Base-by-base conservation (phyloP, 2,113 vertebrate genomes). In the Mellivora capensis region DNA sequence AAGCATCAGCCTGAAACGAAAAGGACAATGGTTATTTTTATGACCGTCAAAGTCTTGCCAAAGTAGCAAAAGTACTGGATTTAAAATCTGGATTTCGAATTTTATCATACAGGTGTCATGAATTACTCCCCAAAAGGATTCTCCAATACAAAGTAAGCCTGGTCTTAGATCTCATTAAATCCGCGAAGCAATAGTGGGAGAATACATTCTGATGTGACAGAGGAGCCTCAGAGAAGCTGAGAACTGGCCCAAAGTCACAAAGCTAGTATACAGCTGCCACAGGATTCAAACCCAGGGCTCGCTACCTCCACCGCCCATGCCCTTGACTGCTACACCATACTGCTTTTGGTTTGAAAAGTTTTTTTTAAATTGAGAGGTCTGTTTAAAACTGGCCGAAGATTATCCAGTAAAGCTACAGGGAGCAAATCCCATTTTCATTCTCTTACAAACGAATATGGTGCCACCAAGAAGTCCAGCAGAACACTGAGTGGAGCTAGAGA, bases 401-500 rank as follows among this genome's bases (percentile, higher is more conserved):
- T 34, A 29, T 87, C 31, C 42, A 79, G 27, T 7, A 31, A 81
- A 67, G 11, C 29, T 20, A 47, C 7, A 37, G 12, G 34, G 44
- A 91, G 17, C 83, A 64, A 8, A 29, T 83, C 83, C 85, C 21
- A 29, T 89, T 89, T 96, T 85, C 42, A 27, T 72, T 77, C n/a
- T 72, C n/a, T 82, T 85, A n/a, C 52, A 71, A 74, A 52, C 7
- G 2, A 52, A 31, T 54, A 31, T 25, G 31, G 18, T 71, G 23
- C 71, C 57, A 20, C 34, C 59, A 61, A 1, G 15, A 34, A 5
- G 4, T n/a, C n/a, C 25, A 49, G 42, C 1, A 64, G 49, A 91
- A 93, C 96, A 77, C 79, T 84, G 62, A 62, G 95, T 80, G 96
- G 97, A 94, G 90, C 91, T 64, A 92, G 93, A 96, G 96, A 96